Base-by-base conservation (phyloP, 2,113 vertebrate species). In the Ursus arctos region DNA sequence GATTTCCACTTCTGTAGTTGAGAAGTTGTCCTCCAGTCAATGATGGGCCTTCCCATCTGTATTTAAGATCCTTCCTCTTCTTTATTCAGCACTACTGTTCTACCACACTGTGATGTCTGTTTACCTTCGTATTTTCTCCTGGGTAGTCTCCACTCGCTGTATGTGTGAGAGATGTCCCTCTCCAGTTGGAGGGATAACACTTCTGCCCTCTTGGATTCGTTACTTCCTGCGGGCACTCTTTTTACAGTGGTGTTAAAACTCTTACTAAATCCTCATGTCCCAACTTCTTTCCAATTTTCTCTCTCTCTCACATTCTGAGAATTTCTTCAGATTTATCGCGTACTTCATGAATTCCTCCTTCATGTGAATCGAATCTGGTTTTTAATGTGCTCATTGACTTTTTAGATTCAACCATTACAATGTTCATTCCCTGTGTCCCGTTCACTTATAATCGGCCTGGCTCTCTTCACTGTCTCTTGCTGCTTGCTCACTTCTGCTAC, bases 61-160 rank as follows among this genome's bases (percentile, higher is more conserved):
- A 22, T 53, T 43, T 21, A 40, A 40, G 13, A 69, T 2, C 26
- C 33, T 43, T n/a, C 4, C 4, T 77, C 36, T n/a, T 33, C 51
- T 84, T 15, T n/a, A 14, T 5, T 59, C 33, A 4, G 0, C 43
- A 63, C 1, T 2, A 5, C 40, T 40, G 4, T 47, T 19, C 12
- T 18, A 19, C 19, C 43, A 5, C 2, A 26, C 0, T 11, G 19
- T 13, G 43, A 13, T 10, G 40, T 12, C 40, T 7, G 1, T 9
- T 33, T 55, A 36, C 40, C 7, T 26, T 14, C 4, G 12, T 11
- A 11, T 49, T 21, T 59, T 51, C 40, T n/a, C 10, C 24, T 31
- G 1, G 9, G 4, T 5, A 3, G 67, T 43, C 22, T 1, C 19
- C 6, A 0, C 79, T 43, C 16, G 33, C 40, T 26, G 26, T 1